Conservation (phyloP, 2,888 invertebrate genomes). For the Nomada fabriciana region DNA sequence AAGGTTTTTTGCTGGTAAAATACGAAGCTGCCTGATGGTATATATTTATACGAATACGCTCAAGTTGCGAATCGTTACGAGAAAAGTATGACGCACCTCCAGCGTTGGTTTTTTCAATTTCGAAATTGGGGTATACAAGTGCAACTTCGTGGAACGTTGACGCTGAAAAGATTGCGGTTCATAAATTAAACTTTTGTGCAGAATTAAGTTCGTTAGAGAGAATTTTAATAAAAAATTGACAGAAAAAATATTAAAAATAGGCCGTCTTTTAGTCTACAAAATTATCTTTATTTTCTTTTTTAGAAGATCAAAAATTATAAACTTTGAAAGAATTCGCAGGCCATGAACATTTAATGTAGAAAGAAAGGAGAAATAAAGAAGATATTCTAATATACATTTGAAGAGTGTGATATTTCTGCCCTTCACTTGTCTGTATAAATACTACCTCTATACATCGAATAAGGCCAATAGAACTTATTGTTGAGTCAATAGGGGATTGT, state of each 20-base stretch:
- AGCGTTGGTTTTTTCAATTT: slow-evolving; percentile 14
- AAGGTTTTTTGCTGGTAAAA: slow-evolving; percentile 31
- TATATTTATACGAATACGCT: slow-evolving; percentile 24
- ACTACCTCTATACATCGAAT: not conserved
- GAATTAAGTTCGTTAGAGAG: slow-evolving; percentile 34
- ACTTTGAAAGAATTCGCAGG: not conserved
- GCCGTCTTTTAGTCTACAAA: not conserved
- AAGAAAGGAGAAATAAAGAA: slow-evolving; percentile 20
- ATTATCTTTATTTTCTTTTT: not conserved
- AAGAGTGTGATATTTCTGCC: slow-evolving; percentile 7
- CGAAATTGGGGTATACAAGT: slow-evolving; percentile 42
- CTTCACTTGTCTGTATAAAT: not conserved
- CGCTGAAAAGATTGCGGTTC: slow-evolving; percentile 41
- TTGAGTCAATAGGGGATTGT: not conserved
- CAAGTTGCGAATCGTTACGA: slow-evolving; percentile 37
- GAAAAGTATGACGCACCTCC: slow-evolving; percentile 27
- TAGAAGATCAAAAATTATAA: not conserved
- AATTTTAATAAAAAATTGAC: slow-evolving; percentile 16
- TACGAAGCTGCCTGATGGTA: slow-evolving; percentile 13
- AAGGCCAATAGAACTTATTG: not conserved
- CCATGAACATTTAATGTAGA: not conserved
- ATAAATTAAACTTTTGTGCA: slow-evolving; percentile 36
- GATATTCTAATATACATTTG: not conserved
- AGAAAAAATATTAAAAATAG: not conserved
- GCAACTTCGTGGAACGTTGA: slow-evolving; percentile 39